These are phyloP conservation scores for Nomada goodeniana DNA, from an alignment of 2,888 invertebrate species.

Conservation along the genomic window DNA sequence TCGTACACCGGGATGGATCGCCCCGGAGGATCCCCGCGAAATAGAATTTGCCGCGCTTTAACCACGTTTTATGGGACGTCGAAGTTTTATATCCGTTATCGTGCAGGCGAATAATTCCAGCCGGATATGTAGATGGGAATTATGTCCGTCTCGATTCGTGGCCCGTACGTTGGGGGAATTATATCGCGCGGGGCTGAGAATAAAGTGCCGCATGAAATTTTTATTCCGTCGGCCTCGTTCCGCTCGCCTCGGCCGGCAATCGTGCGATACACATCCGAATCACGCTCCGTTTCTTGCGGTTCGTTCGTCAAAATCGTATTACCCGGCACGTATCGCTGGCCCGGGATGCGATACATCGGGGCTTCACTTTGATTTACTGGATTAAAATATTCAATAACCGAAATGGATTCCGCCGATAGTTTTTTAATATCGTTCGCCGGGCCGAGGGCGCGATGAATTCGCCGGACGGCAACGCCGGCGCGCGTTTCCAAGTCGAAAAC, in stretches of 20 bases:
- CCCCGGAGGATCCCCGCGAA: conserved; percentile 47
- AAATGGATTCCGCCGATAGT: not conserved
- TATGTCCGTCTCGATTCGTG: conserved; percentile 37
- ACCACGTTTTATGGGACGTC: conserved; percentile 51
- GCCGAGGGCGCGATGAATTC: not conserved
- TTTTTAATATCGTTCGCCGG: not conserved
- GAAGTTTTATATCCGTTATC: conserved; percentile 58
- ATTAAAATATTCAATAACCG: conserved; percentile 31
- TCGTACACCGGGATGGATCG: conserved; percentile 30
- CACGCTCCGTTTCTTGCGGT: conserved; percentile 30
- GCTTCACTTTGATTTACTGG: not conserved
- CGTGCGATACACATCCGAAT: conserved; percentile 8
- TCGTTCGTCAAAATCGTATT: conserved; percentile 42
- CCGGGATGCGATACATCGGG: not conserved
- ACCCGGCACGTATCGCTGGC: not conserved
- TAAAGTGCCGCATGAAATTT: conserved; percentile 63
- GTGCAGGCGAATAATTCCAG: conserved; percentile 61
- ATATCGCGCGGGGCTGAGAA: conserved; percentile 37
- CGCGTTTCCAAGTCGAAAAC: too few relatives aligned
- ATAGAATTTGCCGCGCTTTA: conserved; percentile 53
- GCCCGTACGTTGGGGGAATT: conserved; percentile 31
- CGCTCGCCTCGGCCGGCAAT: not conserved
- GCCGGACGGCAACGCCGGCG: too few relatives aligned
- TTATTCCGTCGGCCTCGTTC: conserved; percentile 50
- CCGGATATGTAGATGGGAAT: conserved; percentile 38